Percentiles rank a stretch among this genome's conserved stretches.
These are phyloP conservation scores for Aricia artaxerxes DNA, from an alignment of 2,888 invertebrate genomes.

Conservation along the genomic window DNA sequence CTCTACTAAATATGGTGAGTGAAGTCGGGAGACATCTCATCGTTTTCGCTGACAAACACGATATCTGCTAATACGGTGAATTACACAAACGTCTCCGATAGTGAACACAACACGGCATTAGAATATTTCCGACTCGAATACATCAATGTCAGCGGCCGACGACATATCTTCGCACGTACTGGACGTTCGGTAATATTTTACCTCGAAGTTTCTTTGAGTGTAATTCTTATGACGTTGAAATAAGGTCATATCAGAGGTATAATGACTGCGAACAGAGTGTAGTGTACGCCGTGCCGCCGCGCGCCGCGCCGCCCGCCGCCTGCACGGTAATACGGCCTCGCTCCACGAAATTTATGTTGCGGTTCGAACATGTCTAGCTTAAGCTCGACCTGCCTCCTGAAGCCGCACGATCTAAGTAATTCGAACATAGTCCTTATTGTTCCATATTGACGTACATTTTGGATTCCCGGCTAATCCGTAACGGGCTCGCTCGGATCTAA, in stretches of 20 bases:
- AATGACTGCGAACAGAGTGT: not conserved
- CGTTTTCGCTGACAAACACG: not conserved
- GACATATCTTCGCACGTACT: slow-evolving; percentile 16
- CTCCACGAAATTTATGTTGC: slow-evolving; percentile 65
- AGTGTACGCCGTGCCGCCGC: not conserved
- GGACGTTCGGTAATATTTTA: not conserved
- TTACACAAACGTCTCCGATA: slow-evolving; percentile 7
- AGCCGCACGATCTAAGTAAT: slow-evolving; percentile 68
- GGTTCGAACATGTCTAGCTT: slow-evolving; percentile 66
- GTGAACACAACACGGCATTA: slow-evolving; percentile 19
- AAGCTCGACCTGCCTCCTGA: slow-evolving; percentile 60
- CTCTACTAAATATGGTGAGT: not conserved
- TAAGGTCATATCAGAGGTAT: not conserved
- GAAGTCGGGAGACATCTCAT: not conserved
- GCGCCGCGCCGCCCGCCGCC: not conserved
- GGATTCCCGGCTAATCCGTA: slow-evolving; percentile 58
- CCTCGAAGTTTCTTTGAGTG: not conserved
- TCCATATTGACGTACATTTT: slow-evolving; percentile 51
- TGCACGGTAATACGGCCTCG: slow-evolving; percentile 48
- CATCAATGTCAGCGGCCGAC: slow-evolving; percentile 28
- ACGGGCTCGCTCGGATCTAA: slow-evolving; percentile 55
- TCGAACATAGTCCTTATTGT: slow-evolving; percentile 64
- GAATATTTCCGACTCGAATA: slow-evolving; percentile 29
- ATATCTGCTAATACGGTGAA: slow-evolving; percentile 12
- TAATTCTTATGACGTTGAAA: not conserved